These are phyloP conservation scores for Aplidium turbinatum DNA, from an alignment of 23 tunicate genomes.

Conservation along the genomic window DNA sequence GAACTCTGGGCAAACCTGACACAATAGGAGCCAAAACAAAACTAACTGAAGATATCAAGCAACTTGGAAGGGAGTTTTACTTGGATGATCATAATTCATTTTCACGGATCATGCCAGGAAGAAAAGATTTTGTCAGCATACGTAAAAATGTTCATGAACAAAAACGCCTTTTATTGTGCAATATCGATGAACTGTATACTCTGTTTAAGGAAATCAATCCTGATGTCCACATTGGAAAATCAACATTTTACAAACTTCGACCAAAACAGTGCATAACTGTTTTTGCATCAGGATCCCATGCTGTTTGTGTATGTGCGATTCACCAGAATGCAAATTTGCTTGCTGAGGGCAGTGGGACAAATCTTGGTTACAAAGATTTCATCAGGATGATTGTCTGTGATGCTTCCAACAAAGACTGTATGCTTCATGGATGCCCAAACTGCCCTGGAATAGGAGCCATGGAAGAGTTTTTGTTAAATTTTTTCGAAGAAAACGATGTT, in stretches of 20 bases:
- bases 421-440: neutral
- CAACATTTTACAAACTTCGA: neutral
- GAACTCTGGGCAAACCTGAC: neutral
- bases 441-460: neutral
- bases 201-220: neutral
- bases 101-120: conserved; percentile 20
- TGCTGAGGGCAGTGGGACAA: neutral
- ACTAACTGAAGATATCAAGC: neutral
- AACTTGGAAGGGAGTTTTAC: neutral
- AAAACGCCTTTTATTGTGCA: neutral
- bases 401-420: neutral
- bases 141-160: neutral
- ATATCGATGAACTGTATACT: conserved; percentile 12
- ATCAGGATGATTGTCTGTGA: conserved; percentile 7
- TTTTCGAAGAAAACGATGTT: neutral
- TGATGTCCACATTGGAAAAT: neutral
- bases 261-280: conserved; percentile 24
- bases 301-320: conserved; percentile 6
- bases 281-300: neutral
- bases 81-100: neutral
- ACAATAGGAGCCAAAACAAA: neutral
- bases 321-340: conserved; percentile 22
- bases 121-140: conserved; percentile 11
- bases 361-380: conserved; percentile 7
- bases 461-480: neutral